These are phyloP conservation scores for Mustelus asterias DNA, from an alignment of 2,113 vertebrate species.

Conservation along the genomic window DNA sequence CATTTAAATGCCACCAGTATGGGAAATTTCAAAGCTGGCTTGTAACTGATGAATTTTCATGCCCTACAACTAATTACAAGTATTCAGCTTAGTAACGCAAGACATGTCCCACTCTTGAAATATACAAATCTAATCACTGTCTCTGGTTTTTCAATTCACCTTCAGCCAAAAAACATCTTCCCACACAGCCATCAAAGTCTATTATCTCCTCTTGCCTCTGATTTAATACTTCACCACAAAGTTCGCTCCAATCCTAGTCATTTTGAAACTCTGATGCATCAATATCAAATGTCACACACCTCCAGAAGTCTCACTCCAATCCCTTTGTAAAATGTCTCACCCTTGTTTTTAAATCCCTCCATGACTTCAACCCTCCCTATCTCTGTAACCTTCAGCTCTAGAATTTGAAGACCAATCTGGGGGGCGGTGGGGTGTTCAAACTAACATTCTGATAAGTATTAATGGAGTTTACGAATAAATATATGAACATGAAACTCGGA, in stretches of 20 bases:
- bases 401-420: not conserved
- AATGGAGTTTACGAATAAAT: too few relatives aligned
- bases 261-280: not conserved
- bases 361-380: not conserved
- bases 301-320: not conserved
- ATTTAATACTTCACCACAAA: not conserved
- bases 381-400: not conserved
- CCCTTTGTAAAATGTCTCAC: not conserved
- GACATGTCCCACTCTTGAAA: not conserved
- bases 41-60: not conserved
- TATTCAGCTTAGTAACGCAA: not conserved
- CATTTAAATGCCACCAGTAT: not conserved
- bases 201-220: not conserved
- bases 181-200: not conserved
- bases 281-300: not conserved
- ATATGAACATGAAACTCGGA: too few relatives aligned
- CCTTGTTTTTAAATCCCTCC: not conserved
- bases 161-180: not conserved
- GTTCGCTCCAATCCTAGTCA: not conserved
- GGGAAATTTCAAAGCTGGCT: not conserved
- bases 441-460: too few relatives aligned
- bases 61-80: not conserved
- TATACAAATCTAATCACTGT: not conserved
- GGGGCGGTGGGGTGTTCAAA: too few relatives aligned
- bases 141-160: not conserved